Conservation (phyloP, 2,797 vertebrate genomes). For the Oryzias dopingdopingensis region DNA sequence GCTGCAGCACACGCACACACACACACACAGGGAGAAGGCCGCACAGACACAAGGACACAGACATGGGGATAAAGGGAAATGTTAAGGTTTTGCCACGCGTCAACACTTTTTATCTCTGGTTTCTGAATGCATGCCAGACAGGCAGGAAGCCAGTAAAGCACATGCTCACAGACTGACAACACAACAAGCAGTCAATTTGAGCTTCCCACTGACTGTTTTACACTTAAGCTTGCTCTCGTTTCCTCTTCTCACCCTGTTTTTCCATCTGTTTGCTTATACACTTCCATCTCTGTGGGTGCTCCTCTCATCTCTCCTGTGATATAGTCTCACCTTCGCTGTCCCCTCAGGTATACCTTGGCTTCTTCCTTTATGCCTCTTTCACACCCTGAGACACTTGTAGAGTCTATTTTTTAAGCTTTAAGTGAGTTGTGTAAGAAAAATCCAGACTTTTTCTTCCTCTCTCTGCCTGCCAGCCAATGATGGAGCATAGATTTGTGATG, state of each 20-base stretch:
- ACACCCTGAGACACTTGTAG: conserved; percentile 14
- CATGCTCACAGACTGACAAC: conserved; percentile 48
- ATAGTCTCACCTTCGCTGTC: conserved; percentile 19
- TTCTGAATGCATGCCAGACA: conserved; percentile 36
- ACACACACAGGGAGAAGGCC: conserved; percentile 37
- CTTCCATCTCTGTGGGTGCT: conserved; percentile 2
- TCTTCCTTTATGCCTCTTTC: conserved; percentile 20
- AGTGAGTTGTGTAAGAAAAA: conserved; percentile 38
- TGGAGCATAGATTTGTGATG: conserved; percentile 40
- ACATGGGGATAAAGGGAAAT: conserved; percentile 62
- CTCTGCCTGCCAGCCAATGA: conserved; percentile 13
- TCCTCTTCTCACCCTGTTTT: conserved; percentile 12
- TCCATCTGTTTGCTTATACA: conserved; percentile 39
- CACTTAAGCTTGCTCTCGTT: conserved; percentile 16
- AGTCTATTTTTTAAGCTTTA: conserved; percentile 7
- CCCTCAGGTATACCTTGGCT: conserved; percentile 53
- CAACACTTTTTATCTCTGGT: conserved; percentile 41
- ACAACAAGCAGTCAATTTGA: conserved; percentile 14
- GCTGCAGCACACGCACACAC: conserved; percentile 66
- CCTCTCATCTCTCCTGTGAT: conserved; percentile 25
- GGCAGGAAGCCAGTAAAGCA: conserved; percentile 43
- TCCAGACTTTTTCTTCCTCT: conserved; percentile 25
- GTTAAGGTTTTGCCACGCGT: conserved; percentile 68
- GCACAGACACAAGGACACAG: conserved; percentile 52
- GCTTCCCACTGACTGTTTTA: conserved; percentile 18